Percentiles rank a stretch among this genome's conserved stretches.
Conservation (phyloP, 1,140 invertebrate species). For the Brachionus calyciflorus region DNA sequence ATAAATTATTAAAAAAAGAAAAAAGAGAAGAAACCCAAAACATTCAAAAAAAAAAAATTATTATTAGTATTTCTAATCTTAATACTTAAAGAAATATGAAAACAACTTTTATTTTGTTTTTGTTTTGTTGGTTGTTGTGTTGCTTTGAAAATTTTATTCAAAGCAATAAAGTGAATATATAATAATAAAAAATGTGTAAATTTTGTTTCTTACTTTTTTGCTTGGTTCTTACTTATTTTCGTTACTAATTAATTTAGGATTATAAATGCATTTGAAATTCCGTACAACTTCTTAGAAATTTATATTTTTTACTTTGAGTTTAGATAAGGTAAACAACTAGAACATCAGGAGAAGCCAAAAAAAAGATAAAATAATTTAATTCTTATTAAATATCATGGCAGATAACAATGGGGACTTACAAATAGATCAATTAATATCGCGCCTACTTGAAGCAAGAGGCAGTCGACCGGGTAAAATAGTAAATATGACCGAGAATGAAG, state of each 20-base stretch:
- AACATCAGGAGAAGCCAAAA: no score
- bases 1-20: slow-evolving; percentile 32
- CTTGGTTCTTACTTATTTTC: no score
- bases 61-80: no score
- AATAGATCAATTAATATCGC: slow-evolving; percentile 35
- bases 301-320: no score
- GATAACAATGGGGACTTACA: slow-evolving; percentile 43
- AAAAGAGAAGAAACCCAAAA: no score
- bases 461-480: slow-evolving; percentile 64
- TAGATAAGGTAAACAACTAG: no score
- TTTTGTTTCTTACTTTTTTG: not conserved
- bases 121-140: not conserved
- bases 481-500: slow-evolving; percentile 64
- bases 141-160: slow-evolving; percentile 2
- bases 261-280: no score
- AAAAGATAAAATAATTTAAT: not conserved
- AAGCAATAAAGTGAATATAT: slow-evolving; percentile 7
- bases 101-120: slow-evolving; percentile 15
- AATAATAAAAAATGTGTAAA: slow-evolving; percentile 34
- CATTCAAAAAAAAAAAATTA: no score
- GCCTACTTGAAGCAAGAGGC: slow-evolving; percentile 58
- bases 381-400: slow-evolving; percentile 12
- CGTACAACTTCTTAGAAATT: no score
- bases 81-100: no score
- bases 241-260: no score